Evolutionary conservation across 2,797 vertebrate species (phyloP).

Genomic region (Apodemus agrarius): DNA sequence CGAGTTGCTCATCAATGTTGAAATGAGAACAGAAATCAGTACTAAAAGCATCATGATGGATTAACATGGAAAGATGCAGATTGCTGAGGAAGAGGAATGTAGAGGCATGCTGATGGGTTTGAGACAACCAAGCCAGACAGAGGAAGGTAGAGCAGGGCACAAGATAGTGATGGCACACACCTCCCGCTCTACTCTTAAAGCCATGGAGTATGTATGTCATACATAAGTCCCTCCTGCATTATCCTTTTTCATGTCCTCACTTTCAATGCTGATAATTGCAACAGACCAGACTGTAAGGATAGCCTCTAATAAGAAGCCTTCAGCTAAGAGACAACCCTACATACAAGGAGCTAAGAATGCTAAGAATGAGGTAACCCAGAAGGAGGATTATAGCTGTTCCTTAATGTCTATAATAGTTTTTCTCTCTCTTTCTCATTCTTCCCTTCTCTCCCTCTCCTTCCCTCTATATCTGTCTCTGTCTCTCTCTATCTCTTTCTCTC

Average conservation of each 20-base stretch:
- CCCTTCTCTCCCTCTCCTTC: accelerated
- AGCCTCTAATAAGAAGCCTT: not conserved
- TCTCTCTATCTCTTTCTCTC: accelerated
- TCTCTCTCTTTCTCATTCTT: too few relatives aligned
- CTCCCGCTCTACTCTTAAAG: not conserved
- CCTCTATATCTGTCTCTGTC: accelerated
- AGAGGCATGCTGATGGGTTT: not conserved
- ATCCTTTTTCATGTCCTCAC: not conserved
- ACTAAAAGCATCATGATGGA: not conserved
- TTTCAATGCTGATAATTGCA: not conserved
- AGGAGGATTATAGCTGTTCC: not conserved
- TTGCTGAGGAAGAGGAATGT: too few relatives aligned
- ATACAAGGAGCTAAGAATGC: not conserved
- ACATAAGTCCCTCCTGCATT: not conserved
- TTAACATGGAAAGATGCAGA: not conserved
- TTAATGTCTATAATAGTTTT: not conserved
- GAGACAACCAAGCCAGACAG: not conserved
- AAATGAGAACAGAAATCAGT: not conserved
- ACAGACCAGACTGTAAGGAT: not conserved
- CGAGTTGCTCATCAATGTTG: too few relatives aligned
- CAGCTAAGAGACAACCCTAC: not conserved
- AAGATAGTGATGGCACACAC: not conserved
- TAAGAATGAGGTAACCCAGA: not conserved
- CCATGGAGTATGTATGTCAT: too few relatives aligned
- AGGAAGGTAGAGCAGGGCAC: not conserved